phyloP scores from a whole-genome alignment of 2,113 vertebrate species.

The Pantherophis guttatus region DNA sequence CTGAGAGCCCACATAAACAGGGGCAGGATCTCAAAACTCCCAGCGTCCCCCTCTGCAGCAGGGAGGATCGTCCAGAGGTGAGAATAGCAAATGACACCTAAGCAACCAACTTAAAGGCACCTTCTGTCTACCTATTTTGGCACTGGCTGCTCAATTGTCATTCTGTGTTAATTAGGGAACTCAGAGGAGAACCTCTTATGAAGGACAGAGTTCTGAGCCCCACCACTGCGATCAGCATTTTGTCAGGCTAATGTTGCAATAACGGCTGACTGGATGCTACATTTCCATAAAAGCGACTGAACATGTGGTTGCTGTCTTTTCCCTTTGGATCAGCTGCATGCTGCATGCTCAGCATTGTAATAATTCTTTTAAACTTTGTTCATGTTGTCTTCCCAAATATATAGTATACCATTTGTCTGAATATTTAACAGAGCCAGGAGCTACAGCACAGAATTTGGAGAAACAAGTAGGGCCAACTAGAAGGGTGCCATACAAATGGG shows the following conservation, averaged over 20 bases:
- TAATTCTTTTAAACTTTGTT: not conserved
- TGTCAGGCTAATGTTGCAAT: not conserved
- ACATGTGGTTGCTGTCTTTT: not conserved
- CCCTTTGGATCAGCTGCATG: not conserved
- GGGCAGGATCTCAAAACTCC: not conserved
- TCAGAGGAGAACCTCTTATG: not conserved
- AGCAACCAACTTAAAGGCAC: not conserved
- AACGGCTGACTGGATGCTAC: not conserved
- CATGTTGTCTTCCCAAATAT: not conserved
- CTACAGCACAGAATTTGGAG: not conserved
- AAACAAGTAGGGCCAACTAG: not conserved
- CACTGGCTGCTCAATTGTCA: not conserved
- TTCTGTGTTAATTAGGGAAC: not conserved
- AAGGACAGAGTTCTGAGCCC: not conserved
- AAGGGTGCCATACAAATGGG: not conserved
- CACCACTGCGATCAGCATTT: not conserved
- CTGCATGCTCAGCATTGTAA: not conserved
- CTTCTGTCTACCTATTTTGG: not conserved
- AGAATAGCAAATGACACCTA: not conserved
- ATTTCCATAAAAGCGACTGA: not conserved
- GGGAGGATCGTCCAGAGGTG: not conserved
- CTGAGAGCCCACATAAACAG: not conserved
- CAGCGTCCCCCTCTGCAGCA: not conserved
- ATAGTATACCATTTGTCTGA: not conserved
- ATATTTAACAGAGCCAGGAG: not conserved